Conservation (phyloP, 2,888 invertebrate species). For the Raillietiella orientalis region DNA sequence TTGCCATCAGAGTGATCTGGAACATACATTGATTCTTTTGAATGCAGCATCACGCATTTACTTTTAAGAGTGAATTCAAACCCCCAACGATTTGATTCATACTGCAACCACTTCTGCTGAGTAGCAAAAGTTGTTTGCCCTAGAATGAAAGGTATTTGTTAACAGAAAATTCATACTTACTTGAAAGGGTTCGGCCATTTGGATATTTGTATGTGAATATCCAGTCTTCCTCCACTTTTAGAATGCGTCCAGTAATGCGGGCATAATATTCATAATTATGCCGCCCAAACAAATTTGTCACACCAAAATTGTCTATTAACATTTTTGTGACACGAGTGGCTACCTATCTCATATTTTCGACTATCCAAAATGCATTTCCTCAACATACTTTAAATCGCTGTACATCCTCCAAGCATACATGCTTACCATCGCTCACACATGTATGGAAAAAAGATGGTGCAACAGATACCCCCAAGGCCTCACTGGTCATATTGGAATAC, state of each 20-base stretch:
- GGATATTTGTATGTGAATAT: conserved; percentile 76
- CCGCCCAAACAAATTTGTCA: conserved; percentile 72
- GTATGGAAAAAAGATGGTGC: conserved; percentile 88
- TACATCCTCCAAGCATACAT: conserved; percentile 83
- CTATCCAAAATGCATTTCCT: conserved; percentile 2
- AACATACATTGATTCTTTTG: too few relatives aligned
- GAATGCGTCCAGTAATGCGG: conserved; percentile 61
- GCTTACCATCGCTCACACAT: conserved; percentile 76
- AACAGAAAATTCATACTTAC: conserved; percentile 13
- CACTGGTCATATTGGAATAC: conserved; percentile 74
- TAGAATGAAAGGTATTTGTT: conserved; percentile 3
- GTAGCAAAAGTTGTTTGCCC: conserved; percentile 47
- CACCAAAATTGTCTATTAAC: conserved; percentile 86
- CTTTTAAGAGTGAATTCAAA: conserved; percentile 47
- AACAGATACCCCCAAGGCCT: conserved; percentile 75
- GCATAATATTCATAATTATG: conserved; percentile 88
- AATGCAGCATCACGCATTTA: too few relatives aligned
- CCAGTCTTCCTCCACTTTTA: conserved; percentile 80
- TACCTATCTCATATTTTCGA: conserved; percentile 21
- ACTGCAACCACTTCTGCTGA: conserved; percentile 63
- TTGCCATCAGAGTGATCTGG: too few relatives aligned
- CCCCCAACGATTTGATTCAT: conserved; percentile 63
- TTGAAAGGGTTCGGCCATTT: conserved; percentile 22
- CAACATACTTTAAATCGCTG: conserved; percentile 49
- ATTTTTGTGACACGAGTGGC: conserved; percentile 88